These are phyloP conservation scores for Nephrotoma flavescens DNA, from an alignment of 2,888 invertebrate species.

Conservation along the genomic window DNA sequence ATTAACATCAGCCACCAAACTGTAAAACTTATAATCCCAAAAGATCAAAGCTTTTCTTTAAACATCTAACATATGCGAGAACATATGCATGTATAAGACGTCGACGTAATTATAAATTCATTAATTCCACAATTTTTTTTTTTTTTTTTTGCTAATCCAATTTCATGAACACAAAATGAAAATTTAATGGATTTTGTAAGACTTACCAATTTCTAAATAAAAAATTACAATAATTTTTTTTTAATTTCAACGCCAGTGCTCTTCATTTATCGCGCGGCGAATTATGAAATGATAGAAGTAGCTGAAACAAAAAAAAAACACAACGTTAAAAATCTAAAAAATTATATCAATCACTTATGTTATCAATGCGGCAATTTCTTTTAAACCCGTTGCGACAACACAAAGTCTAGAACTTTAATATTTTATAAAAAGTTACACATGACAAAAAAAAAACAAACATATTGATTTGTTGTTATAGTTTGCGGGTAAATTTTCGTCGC, in stretches of 20 bases:
- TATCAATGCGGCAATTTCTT: background rate
- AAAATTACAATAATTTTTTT: background rate
- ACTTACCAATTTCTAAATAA: background rate
- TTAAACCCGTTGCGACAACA: background rate
- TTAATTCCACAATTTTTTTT: too few species aligned
- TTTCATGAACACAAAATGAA: background rate
- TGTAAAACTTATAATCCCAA: background rate
- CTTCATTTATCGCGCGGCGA: background rate
- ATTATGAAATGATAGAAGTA: background rate
- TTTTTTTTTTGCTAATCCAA: background rate
- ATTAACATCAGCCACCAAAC: background rate
- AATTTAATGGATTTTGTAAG: background rate
- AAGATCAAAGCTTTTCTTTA: background rate
- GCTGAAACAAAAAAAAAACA: background rate
- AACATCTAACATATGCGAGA: background rate
- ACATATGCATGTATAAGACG: too few species aligned
- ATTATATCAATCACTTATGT: background rate
- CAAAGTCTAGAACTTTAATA: background rate
- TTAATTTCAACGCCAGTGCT: background rate
- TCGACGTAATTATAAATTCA: background rate
- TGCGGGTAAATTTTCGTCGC: background rate
- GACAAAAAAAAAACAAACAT: background rate
- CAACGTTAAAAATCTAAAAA: background rate
- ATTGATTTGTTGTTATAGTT: background rate
- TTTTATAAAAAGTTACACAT: background rate